Base-by-base conservation (phyloP, 2,113 vertebrate genomes). In the Oostethus manadensis region DNA sequence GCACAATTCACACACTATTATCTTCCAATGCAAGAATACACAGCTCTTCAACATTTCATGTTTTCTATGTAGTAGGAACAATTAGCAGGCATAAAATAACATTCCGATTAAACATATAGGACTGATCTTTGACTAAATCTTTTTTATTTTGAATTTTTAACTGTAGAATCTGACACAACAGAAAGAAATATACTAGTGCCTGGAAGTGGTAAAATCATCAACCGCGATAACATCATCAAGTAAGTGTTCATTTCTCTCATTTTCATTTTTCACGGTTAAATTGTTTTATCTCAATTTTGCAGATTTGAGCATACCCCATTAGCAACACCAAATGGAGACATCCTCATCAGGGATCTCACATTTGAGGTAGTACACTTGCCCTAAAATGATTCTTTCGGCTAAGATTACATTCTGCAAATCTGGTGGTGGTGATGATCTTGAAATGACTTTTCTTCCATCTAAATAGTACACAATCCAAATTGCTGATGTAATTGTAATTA, bases 261-360 rank as follows among this genome's bases (percentile, higher is more conserved):
- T 1, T 11, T 1, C 1, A 10, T 26, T 35, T 43, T 40, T 40
- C 55, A 0, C 51, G 47, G 56, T 44, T 8, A 1, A 14, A n/a
- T 5, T 8, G 20, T 50, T 33, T n/a, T 23, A 54, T 15, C 8
- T 26, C 26, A 15, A 1, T 50, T n/a, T 43, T 83, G 2, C 77
- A 99, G 95, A 67, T 99, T 99, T 90, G 94, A 99, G 57, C 93
- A 93, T 46, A 94, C 94, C 63, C 95, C 96, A 0, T 81, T 98
- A 55, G 92, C 92, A 60, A 99, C 97, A 16, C 97, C 97, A 71
- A 99, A 98, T 77, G 96, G 97, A 74, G 97, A 99, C 76, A n/a
- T 98, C 61, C 86, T 99, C 71, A 98, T 99, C 79, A 82, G 62
- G 83, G 93, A 98, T 60, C 93, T 99, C 51, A 89, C 86, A 44